Evolutionary conservation across 1,140 invertebrate species (phyloP).

Genomic region (Bactericera cockerelli): DNA sequence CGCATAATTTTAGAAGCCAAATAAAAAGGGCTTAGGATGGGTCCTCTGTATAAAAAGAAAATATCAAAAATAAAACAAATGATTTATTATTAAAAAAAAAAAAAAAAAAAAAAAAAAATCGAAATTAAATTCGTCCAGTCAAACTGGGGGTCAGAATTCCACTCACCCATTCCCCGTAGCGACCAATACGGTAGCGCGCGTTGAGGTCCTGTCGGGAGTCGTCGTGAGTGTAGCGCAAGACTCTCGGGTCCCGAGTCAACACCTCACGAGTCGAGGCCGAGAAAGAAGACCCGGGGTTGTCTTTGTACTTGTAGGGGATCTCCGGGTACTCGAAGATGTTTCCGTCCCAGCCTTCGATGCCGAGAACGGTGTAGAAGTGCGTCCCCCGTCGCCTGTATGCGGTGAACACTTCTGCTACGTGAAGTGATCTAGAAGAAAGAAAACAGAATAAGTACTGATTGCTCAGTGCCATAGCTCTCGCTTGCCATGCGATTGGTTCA

Average conservation of each 20-base stretch:
- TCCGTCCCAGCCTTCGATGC: not conserved
- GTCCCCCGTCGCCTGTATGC: not conserved
- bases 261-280: not conserved
- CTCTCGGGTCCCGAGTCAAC: not conserved
- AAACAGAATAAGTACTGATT: no score
- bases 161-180: not conserved
- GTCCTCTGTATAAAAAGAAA: no score
- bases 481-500: no score
- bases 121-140: no score
- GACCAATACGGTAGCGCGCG: not conserved
- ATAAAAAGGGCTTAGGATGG: no score
- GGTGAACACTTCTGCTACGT: slow-evolving; percentile 3
- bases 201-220: not conserved
- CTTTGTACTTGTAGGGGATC: not conserved
- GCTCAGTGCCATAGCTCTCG: no score
- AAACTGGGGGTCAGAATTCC: no score
- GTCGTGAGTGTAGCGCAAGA: not conserved
- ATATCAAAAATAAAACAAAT: no score
- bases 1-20: no score
- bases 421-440: not conserved
- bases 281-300: not conserved
- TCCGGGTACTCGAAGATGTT: not conserved
- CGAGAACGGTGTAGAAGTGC: not conserved
- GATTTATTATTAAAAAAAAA: no score
- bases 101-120: no score